Conservation (phyloP, 2,888 invertebrate species). For the Epinotia brunnichana region DNA sequence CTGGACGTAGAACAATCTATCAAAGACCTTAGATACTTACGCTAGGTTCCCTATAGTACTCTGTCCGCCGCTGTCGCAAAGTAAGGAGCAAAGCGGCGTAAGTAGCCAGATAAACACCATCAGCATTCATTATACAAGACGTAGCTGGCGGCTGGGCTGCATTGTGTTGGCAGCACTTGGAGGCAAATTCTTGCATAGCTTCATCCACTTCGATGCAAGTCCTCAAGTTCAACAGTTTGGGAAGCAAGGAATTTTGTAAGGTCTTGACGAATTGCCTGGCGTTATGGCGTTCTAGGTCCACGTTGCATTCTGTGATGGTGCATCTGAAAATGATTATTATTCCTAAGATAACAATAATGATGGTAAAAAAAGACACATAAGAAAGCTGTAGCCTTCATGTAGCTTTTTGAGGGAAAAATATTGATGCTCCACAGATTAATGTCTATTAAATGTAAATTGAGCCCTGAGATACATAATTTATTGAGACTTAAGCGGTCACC, state of each 20-base stretch:
- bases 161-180: constrained; percentile 93
- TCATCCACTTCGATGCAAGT: constrained; percentile 96
- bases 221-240: constrained; percentile 88
- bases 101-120: constrained; percentile 96
- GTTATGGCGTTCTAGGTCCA: constrained; percentile 93
- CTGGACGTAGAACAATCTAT: neutral
- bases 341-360: neutral
- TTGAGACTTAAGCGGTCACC: neutral
- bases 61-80: constrained; percentile 89
- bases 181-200: constrained; percentile 95
- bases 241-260: constrained; percentile 88
- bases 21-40: constrained; percentile 61
- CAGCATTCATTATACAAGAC: constrained; percentile 94
- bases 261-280: constrained; percentile 92
- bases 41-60: constrained; percentile 87
- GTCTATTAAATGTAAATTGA: no score
- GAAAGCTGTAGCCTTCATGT: no score
- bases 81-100: constrained; percentile 93
- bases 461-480: no score
- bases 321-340: constrained; percentile 62
- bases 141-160: constrained; percentile 85
- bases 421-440: neutral
- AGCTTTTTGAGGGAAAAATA: neutral
- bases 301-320: constrained; percentile 86
- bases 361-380: no score